phyloP scores from a whole-genome alignment of 2,888 invertebrate species.

The Gari tellinella region DNA sequence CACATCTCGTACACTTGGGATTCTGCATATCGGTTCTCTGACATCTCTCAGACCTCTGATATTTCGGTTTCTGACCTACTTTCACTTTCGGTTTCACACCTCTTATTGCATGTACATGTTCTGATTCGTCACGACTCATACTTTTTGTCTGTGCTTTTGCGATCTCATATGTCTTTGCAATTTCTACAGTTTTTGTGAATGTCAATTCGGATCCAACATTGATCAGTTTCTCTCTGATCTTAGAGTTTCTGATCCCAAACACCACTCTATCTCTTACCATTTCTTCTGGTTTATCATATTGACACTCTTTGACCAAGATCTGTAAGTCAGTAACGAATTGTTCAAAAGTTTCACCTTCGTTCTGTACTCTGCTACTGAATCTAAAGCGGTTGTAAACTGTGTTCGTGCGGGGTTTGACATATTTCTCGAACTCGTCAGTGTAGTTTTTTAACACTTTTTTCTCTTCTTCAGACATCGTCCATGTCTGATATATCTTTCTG shows the following conservation, averaged over 20 bases:
- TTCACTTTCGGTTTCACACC: not conserved
- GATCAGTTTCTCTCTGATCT: conserved; percentile 51
- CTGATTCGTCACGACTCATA: conserved; percentile 11
- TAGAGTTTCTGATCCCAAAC: conserved; percentile 24
- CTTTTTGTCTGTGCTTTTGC: conserved; percentile 18
- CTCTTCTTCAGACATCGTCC: conserved; percentile 21
- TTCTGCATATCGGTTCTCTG: too few relatives aligned
- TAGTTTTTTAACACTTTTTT: conserved; percentile 7
- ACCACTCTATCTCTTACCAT: conserved; percentile 55
- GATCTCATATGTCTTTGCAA: conserved; percentile 35
- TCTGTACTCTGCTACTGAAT: conserved; percentile 44
- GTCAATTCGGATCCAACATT: conserved; percentile 46
- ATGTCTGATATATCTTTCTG: conserved; percentile 41
- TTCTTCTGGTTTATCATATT: conserved; percentile 35
- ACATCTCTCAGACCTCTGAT: too few relatives aligned
- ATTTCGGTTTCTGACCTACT: not conserved
- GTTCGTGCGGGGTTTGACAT: conserved; percentile 44
- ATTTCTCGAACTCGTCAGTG: conserved; percentile 19
- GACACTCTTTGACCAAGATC: conserved; percentile 48
- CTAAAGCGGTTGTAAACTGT: conserved; percentile 40
- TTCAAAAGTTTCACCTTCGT: conserved; percentile 43
- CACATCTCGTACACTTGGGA: conserved; percentile 13
- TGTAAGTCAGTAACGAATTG: conserved; percentile 51
- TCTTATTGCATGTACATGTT: not conserved
- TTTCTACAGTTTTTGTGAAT: conserved; percentile 37